These are phyloP conservation scores for Malurus leucopterus DNA, from an alignment of 2,797 vertebrate species.

Conservation along the genomic window DNA sequence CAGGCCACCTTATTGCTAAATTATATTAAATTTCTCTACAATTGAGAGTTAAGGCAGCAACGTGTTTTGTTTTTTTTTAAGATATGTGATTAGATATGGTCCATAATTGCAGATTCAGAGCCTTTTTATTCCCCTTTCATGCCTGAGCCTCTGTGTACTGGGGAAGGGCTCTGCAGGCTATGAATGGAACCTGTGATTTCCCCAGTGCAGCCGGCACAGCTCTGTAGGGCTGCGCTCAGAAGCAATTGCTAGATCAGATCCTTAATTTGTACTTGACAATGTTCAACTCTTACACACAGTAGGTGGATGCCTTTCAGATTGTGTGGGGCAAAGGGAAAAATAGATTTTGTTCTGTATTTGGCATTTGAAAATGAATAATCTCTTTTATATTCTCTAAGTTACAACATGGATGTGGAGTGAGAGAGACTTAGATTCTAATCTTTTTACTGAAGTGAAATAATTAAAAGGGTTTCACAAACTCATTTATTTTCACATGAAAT, in stretches of 20 bases:
- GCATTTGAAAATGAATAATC: neutral
- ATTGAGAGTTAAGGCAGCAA: neutral
- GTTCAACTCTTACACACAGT: neutral
- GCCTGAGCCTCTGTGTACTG: accelerated
- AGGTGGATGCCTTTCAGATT: neutral
- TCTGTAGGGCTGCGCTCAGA: accelerated
- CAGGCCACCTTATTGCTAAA: neutral
- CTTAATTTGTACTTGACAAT: conserved; percentile 20
- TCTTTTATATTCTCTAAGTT: neutral
- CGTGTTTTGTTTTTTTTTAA: neutral
- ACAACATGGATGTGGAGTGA: neutral
- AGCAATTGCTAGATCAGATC: neutral
- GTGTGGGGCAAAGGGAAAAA: neutral
- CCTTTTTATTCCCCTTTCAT: neutral
- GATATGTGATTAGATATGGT: neutral
- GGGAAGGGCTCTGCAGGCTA: neutral
- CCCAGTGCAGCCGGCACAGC: accelerated
- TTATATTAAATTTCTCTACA: neutral
- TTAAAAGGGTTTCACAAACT: conserved; percentile 21
- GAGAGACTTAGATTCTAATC: conserved; percentile 26
- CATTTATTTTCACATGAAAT: conserved; percentile 36
- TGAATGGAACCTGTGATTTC: neutral
- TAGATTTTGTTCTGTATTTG: neutral
- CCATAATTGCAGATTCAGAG: neutral
- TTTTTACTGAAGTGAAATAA: conserved; percentile 35